Base-by-base conservation (phyloP, 2,888 invertebrate species). In the Epistrophe eligans region DNA sequence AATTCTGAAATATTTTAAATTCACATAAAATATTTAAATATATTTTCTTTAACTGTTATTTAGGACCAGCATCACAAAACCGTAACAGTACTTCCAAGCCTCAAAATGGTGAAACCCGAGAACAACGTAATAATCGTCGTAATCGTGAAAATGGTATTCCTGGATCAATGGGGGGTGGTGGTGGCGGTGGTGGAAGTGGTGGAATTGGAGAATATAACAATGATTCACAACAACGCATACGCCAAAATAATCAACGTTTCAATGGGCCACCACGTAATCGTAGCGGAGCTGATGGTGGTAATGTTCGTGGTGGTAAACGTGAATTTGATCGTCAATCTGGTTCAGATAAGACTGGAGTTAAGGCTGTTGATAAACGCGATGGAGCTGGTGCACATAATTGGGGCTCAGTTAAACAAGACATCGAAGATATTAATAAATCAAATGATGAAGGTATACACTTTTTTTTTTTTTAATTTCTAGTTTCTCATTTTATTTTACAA, bases 301-400 rank as follows among this genome's bases (percentile, higher is more conserved):
- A 90, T 77, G 90, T 91, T 28, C 93, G 94, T 64, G 95, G 97
- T 91, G 97, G 97, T 89, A 98, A 97, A 93, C 95, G 98, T 66
- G 98, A 98, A 94, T 98, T 97, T 92, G 98, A 98, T 93, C 95
- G 98, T 90, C 97, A 98, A 93, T 98, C 98, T 90, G 98, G 98
- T 89, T 98, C 98, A 84, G 98, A 98, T 93, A 98, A 97, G 94
- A 98, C 98, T 91, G 98, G 98, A 91, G 96, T 98, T 89, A 98
- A 98, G 94, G 95, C 98, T 88, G 95, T 97, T 90, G 98, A 98
- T 93, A 99, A 99, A 94, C 96, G 97, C 89, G 98, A 99, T 91
- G 99, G 98, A 90, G 97, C 96, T 93, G 99, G 98, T 89, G 96
- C 98, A 89, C 97, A 98, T 93, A 99, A 99, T 94, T 99, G 99